Percentiles rank a stretch among this genome's conserved stretches.
phyloP scores from a whole-genome alignment of 2,797 vertebrate genomes.

The Adrianichthys oophorus region DNA sequence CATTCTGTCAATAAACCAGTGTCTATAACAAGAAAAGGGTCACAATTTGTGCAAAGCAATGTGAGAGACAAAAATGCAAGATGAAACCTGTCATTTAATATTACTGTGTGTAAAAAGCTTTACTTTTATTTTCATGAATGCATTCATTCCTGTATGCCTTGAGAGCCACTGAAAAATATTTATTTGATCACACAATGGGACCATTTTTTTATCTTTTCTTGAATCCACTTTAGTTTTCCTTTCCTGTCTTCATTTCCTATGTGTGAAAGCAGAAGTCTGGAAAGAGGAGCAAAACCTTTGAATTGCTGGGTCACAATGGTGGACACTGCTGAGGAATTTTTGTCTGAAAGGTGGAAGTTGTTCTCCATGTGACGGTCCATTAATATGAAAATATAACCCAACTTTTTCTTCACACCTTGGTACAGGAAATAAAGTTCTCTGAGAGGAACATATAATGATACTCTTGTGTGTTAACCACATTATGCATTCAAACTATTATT shows the following conservation, averaged over 20 bases:
- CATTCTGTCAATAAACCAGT: no score
- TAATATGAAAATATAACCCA: slow-evolving; percentile 65
- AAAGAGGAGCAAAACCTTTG: slow-evolving; percentile 24
- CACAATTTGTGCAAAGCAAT: no score
- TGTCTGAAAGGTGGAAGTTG: slow-evolving; percentile 27
- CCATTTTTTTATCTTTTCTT: slow-evolving; percentile 34
- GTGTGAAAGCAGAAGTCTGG: slow-evolving; percentile 24
- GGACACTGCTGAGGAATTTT: slow-evolving; percentile 21
- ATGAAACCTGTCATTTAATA: slow-evolving; percentile 8
- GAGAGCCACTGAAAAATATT: slow-evolving; percentile 60
- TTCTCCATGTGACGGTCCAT: slow-evolving; percentile 30
- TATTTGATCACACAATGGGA: slow-evolving; percentile 70
- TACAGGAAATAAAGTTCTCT: slow-evolving; percentile 68
- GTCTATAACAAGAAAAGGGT: no score
- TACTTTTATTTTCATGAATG: slow-evolving; percentile 15
- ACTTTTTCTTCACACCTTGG: slow-evolving; percentile 56
- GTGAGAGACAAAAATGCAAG: neutral
- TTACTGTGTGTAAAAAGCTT: slow-evolving; percentile 6
- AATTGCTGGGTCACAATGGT: slow-evolving; percentile 11
- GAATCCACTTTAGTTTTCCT: slow-evolving; percentile 18
- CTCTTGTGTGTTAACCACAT: slow-evolving; percentile 66
- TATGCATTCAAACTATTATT: slow-evolving; percentile 79
- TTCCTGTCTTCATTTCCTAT: neutral
- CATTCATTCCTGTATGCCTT: slow-evolving; percentile 47
- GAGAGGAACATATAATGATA: slow-evolving; percentile 69